Evolutionary conservation across 2,888 invertebrate genomes (phyloP).

Genomic region (Polymixis lichenea): DNA sequence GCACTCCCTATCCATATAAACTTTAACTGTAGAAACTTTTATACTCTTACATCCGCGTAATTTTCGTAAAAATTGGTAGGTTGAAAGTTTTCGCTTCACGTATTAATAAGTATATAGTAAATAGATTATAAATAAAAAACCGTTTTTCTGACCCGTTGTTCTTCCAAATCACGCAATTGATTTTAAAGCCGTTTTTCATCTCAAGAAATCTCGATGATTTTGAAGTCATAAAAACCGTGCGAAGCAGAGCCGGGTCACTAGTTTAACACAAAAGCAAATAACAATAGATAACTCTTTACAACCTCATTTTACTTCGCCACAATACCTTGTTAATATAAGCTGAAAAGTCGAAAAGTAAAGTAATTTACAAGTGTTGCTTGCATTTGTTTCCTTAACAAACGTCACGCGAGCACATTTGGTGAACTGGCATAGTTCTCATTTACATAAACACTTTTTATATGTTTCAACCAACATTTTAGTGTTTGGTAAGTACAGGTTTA

Average conservation of each 20-base stretch:
- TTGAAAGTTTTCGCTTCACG: too few species aligned
- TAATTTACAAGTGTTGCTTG: slow-evolving; percentile 41
- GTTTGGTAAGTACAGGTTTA: slow-evolving; percentile 9
- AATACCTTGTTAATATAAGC: background rate
- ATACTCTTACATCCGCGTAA: too few species aligned
- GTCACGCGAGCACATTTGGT: slow-evolving; percentile 53
- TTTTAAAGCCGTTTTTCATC: too few species aligned
- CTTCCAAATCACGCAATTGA: too few species aligned
- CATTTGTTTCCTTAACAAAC: slow-evolving; percentile 35
- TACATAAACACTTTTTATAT: slow-evolving; percentile 48
- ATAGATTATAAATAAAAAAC: too few species aligned
- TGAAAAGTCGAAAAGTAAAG: slow-evolving; percentile 30
- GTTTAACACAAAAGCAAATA: background rate
- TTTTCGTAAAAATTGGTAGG: too few species aligned
- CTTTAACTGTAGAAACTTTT: too few species aligned
- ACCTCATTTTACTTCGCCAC: slow-evolving; percentile 1
- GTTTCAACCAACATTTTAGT: slow-evolving; percentile 14
- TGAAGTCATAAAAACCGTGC: background rate
- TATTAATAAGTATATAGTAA: too few species aligned
- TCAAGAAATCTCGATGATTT: background rate
- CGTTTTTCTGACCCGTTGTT: too few species aligned
- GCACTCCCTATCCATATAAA: too few species aligned
- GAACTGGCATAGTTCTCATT: slow-evolving; percentile 18
- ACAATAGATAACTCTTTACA: background rate
- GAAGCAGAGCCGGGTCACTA: background rate